These are phyloP conservation scores for Eremophila alpestris DNA, from an alignment of 2,797 vertebrate genomes.

Conservation along the genomic window DNA sequence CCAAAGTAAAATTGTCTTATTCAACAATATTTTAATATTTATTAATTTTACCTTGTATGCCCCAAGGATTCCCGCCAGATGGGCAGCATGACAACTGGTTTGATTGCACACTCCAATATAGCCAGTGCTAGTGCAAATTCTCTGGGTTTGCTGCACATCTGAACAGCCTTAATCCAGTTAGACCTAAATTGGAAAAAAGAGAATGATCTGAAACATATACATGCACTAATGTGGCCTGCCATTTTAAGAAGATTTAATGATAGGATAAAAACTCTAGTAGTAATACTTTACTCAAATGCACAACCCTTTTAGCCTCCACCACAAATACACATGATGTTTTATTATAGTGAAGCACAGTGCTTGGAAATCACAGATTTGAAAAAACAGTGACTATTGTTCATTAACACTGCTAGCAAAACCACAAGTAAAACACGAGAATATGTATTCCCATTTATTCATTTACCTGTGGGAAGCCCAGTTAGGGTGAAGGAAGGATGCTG, in stretches of 20 bases:
- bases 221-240: not conserved
- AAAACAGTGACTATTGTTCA: not conserved
- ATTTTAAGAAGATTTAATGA: not conserved
- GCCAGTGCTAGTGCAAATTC: constrained; percentile 98
- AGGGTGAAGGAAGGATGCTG: constrained; percentile 94
- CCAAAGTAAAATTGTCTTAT: not conserved
- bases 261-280: not conserved
- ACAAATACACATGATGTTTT: not conserved
- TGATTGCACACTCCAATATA: constrained; percentile 97
- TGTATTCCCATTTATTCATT: not conserved
- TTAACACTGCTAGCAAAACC: not conserved
- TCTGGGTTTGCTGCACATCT: constrained; percentile 98
- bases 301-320: not conserved
- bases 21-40: not conserved
- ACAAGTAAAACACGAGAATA: not conserved
- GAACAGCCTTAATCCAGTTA: constrained; percentile 99
- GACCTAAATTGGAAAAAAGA: constrained; percentile 78
- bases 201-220: not conserved
- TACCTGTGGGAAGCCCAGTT: constrained; percentile 99
- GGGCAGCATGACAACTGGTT: constrained; percentile 96
- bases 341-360: not conserved
- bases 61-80: constrained; percentile 96
- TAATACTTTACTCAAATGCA: not conserved
- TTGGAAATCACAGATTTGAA: not conserved
- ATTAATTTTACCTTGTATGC: constrained; percentile 87